Conservation (phyloP, 2,888 invertebrate genomes). For the Taenaris catops region DNA sequence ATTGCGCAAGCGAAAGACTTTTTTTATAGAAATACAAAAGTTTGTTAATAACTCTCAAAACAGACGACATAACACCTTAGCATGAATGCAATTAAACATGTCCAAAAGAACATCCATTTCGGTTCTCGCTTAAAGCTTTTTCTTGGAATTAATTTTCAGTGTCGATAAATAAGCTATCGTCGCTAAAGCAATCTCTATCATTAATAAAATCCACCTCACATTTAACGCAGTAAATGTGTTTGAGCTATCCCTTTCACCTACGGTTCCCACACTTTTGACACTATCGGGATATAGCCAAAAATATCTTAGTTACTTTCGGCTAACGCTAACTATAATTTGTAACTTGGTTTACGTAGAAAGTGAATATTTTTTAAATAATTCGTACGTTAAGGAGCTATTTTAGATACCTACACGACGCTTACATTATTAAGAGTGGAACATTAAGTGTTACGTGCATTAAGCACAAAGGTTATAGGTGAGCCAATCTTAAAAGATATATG, state of each 20-base stretch:
- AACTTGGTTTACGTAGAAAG: no score
- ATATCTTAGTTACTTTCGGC: background rate
- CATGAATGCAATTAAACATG: conserved; percentile 6
- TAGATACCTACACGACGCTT: no score
- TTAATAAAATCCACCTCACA: conserved; percentile 13
- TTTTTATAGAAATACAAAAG: no score
- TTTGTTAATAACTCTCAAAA: no score
- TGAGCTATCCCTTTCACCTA: conserved; percentile 23
- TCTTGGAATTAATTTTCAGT: conserved; percentile 8
- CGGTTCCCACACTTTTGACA: conserved; percentile 5
- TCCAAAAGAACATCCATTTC: conserved; percentile 1
- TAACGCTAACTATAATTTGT: no score
- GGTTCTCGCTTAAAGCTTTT: conserved; percentile 4
- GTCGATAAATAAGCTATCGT: conserved; percentile 11
- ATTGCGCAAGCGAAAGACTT: no score
- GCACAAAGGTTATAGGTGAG: no score
- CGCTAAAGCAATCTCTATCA: conserved; percentile 11
- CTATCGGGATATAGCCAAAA: background rate
- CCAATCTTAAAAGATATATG: no score
- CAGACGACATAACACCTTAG: background rate
- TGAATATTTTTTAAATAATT: no score
- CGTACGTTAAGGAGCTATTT: no score
- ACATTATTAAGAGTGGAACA: no score
- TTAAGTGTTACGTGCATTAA: no score
- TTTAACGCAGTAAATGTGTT: conserved; percentile 14